These are phyloP conservation scores for Balearica regulorum DNA, from an alignment of 2,797 vertebrate species.

Conservation along the genomic window DNA sequence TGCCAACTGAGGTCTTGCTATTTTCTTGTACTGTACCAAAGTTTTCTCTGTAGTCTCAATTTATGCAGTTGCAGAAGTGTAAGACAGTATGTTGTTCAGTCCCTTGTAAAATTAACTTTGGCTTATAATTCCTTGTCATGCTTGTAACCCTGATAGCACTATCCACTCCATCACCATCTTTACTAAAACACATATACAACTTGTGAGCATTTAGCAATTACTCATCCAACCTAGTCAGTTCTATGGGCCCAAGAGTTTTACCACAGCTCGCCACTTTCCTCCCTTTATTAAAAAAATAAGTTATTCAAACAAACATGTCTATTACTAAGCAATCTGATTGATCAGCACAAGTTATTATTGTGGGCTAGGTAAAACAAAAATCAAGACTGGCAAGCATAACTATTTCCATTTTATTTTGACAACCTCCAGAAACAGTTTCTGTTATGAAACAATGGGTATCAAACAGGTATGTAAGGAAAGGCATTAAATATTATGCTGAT, in stretches of 20 bases:
- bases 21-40: background rate
- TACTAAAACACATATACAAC: background rate
- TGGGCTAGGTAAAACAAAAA: background rate
- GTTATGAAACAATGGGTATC: background rate
- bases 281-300: background rate
- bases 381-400: background rate
- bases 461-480: background rate
- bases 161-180: background rate
- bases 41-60: background rate
- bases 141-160: background rate
- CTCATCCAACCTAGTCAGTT: background rate
- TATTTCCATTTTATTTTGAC: background rate
- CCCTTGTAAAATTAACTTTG: background rate
- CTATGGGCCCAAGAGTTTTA: background rate
- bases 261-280: background rate
- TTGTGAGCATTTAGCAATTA: background rate
- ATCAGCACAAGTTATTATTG: background rate
- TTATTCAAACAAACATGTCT: background rate
- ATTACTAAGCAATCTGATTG: background rate
- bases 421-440: background rate
- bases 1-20: background rate
- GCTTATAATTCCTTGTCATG: background rate
- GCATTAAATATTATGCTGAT: background rate
- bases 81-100: background rate
- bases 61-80: background rate